Evolutionary conservation across 2,888 invertebrate genomes (phyloP), one percentile per base, ranked within the genome.

Genomic region (Diaprepes abbreviatus): DNA sequence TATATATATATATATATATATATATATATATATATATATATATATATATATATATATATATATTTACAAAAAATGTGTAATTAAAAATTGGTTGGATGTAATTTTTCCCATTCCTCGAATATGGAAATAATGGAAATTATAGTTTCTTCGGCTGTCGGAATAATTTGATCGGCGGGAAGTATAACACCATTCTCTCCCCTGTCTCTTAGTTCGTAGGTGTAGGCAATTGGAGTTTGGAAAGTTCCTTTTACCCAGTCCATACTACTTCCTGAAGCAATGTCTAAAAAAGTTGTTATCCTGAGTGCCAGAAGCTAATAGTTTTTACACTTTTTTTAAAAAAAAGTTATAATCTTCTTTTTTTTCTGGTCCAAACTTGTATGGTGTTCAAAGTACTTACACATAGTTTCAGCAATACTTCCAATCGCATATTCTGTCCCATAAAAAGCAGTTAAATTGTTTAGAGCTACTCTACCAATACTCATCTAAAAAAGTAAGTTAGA

Each of bases 231-330:
- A 0, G 90, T 88, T 38, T 89, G 88, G 54, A 87, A 88, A 0
- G 84, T 86, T 2, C 88, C 90, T 77, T 93, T 92, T 0, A 89
- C 92, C 92, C 93, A 95, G 79, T 95, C 95, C 70, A 89, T 85
- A 12, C 90, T 88, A 2, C 87, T 85, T 0, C 93, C 93, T 10
- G 90, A 88, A 0, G 91, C 89, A 0, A 87, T 85, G 80, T 90
- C 91, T 91, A 79, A 33, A 73, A 74, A 65, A 43, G 5, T 3
- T 43, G n/a, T n/a, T n/a, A n/a, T n/a, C n/a, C n/a, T n/a, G n/a
- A n/a, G n/a, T n/a, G n/a, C n/a, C n/a, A n/a, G n/a, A n/a, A n/a
- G n/a, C n/a, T n/a, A n/a, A 43, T 21, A 2, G 3, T 10, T 35
- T 35, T 35, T 35, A 2, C 3, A n/a, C n/a, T 35, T n/a, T n/a